Conservation (phyloP, 1,140 invertebrate species). For the Oreohelix idahoensis region DNA sequence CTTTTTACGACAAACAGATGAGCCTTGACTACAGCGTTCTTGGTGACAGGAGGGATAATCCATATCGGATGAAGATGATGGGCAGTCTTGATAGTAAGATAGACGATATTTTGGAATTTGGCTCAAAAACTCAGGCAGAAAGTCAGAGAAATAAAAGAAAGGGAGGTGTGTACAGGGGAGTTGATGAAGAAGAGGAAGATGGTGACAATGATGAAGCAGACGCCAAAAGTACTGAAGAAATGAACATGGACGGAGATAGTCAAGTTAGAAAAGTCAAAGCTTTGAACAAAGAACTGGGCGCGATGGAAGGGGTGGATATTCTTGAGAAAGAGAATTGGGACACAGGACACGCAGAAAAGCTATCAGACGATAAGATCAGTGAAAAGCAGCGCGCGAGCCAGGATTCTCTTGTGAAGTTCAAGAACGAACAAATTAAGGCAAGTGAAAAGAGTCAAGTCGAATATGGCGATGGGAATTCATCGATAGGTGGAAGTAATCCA, state of each 20-base stretch:
- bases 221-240: neutral
- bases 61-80: constrained; percentile 33
- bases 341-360: neutral
- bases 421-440: neutral
- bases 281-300: neutral
- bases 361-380: neutral
- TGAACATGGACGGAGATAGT: neutral
- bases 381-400: neutral
- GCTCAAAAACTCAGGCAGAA: constrained; percentile 31
- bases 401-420: no score
- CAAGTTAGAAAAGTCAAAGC: neutral
- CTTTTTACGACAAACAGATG: constrained; percentile 64
- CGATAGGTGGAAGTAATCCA: neutral
- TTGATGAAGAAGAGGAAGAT: constrained; percentile 4
- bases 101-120: constrained; percentile 69
- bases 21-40: constrained; percentile 64
- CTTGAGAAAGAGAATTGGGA: constrained; percentile 36
- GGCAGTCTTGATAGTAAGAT: constrained; percentile 70
- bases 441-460: neutral
- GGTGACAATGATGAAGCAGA: neutral
- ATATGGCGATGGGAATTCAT: neutral
- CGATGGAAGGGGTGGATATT: constrained; percentile 49
- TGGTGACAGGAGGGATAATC: constrained; percentile 28
- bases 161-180: constrained; percentile 14
- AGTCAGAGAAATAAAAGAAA: constrained; percentile 13